phyloP scores from a whole-genome alignment of 2,113 vertebrate genomes.

The Empidonax alnorum region DNA sequence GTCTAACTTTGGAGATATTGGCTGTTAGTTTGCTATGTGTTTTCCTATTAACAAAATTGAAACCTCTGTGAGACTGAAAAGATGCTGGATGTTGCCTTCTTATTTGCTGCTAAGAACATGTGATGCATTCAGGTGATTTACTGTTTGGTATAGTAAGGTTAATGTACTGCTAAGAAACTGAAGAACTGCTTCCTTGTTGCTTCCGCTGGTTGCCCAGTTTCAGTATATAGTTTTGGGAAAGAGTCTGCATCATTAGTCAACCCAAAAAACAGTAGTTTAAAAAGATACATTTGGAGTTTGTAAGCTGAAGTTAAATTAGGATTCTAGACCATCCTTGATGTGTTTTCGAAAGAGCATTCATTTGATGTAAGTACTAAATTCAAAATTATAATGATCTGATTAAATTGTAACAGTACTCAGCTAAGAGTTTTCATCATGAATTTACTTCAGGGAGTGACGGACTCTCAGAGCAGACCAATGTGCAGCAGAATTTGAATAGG shows the following conservation, averaged over 20 bases:
- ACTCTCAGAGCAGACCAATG: background rate
- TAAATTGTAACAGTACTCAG: background rate
- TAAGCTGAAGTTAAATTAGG: background rate
- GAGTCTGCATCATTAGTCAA: background rate
- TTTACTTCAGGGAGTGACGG: background rate
- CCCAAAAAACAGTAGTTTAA: background rate
- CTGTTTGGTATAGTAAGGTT: background rate
- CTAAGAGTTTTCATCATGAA: background rate
- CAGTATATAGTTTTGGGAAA: background rate
- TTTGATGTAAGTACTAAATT: background rate
- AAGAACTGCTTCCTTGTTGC: background rate
- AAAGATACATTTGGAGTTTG: background rate
- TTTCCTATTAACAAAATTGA: background rate
- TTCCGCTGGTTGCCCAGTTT: background rate
- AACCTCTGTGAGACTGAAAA: background rate
- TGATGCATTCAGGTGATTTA: background rate
- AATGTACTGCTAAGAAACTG: background rate
- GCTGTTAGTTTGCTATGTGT: background rate
- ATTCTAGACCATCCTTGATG: background rate
- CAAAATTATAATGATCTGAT: background rate
- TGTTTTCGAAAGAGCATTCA: background rate
- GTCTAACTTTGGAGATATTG: background rate
- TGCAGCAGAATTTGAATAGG: background rate
- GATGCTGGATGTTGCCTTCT: background rate
- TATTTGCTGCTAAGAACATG: background rate